Base-by-base conservation (phyloP, 2,888 invertebrate species). In the Chorisops tibialis region DNA sequence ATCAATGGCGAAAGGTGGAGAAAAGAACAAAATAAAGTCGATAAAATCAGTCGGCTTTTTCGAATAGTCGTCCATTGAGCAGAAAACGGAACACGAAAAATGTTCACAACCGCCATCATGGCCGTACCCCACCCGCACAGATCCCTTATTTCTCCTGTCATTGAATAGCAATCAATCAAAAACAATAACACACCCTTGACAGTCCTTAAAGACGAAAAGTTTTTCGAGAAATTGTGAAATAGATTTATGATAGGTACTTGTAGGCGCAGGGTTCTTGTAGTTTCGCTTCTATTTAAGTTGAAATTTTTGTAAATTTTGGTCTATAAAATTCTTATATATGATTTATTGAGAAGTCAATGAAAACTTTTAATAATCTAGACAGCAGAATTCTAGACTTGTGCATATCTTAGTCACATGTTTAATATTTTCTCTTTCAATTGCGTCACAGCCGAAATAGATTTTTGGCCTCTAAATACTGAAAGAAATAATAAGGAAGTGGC, bases 121-220 rank as follows among this genome's bases (percentile, higher is more conserved):
- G 24, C 50, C 30, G 16, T 14, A 4, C 9, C 14, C 21, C 2
- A 12, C 48, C 48, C n/a, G n/a, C n/a, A 41, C 16, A 41, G 6
- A 11, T 41, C 41, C n/a, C n/a, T 41, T 41, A 30, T 41, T 16
- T 41, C 14, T 35, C 12, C 18, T 7, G 50, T 50, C 50, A 50
- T 50, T 50, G 50, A 35, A 35, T 35, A 18, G 50, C 50, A 50
- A 50, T 50, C 50, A 50, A 50, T 50, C 50, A 50, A 50, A 50
- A 50, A 50, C 50, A 50, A 50, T 50, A 50, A 50, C 50, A 50
- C 50, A 50, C 50, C 50, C 50, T 50, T 50, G 50, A 50, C 50
- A 50, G 50, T 35, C 35, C 50, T 50, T 50, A 35, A 50, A 50
- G 50, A 35, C 50, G 37, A 30, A 37, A 50, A 50, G 37, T 35